A percentile compares a stretch with the other conserved stretches of the same genome.
These are phyloP conservation scores for Hyphantria cunea DNA, from an alignment of 1,140 invertebrate genomes.

Conservation along the genomic window DNA sequence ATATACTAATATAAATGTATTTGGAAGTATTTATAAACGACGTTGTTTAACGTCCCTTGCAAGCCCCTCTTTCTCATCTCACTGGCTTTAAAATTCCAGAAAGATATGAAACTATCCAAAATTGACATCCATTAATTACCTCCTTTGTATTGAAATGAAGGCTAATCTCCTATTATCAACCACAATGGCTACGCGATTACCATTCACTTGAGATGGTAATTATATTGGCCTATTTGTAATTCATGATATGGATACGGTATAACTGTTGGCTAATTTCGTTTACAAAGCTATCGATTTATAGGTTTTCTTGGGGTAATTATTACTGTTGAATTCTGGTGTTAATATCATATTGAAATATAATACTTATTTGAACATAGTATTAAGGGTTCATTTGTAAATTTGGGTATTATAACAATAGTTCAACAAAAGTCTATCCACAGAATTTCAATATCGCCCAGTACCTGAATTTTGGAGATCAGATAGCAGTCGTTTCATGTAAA, in stretches of 20 bases:
- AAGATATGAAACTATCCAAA: no score
- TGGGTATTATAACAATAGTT: no score
- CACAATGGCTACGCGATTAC: not conserved
- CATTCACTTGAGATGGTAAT: slow-evolving; percentile 23
- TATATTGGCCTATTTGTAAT: slow-evolving; percentile 20
- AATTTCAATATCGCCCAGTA: no score
- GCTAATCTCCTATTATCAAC: slow-evolving; percentile 8
- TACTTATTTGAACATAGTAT: not conserved
- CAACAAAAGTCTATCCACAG: no score
- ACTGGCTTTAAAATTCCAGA: no score
- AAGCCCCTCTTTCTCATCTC: no score
- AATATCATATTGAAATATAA: not conserved
- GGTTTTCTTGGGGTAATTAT: not conserved
- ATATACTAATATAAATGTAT: no score
- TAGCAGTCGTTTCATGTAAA: no score
- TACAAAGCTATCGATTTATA: slow-evolving; percentile 16
- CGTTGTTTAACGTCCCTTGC: no score
- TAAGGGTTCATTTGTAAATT: no score
- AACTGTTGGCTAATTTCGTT: slow-evolving; percentile 22
- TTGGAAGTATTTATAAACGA: no score
- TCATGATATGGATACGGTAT: slow-evolving; percentile 18
- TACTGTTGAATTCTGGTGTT: not conserved
- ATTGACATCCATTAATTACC: not conserved
- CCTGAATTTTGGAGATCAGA: no score
- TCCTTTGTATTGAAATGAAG: slow-evolving; percentile 6